Evolutionary conservation across 2,888 invertebrate genomes (phyloP).

Genomic region (Meghimatium bilineatum): DNA sequence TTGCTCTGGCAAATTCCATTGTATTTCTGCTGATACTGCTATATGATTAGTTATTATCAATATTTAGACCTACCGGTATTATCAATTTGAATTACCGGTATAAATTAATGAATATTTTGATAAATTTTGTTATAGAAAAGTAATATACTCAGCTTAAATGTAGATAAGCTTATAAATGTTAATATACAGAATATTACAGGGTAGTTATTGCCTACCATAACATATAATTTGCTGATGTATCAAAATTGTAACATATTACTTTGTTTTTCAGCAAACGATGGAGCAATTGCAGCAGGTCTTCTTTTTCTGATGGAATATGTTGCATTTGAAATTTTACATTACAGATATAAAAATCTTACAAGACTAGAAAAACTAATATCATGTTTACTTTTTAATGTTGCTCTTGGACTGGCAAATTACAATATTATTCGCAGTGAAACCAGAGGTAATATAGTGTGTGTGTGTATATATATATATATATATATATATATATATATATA

Average conservation of each 20-base stretch:
- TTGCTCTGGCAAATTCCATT: too few relatives aligned
- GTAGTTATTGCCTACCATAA: background rate
- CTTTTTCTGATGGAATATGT: conserved; percentile 40
- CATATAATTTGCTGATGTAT: background rate
- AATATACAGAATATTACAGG: too few relatives aligned
- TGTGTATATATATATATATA: background rate
- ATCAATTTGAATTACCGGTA: too few relatives aligned
- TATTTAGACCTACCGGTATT: too few relatives aligned
- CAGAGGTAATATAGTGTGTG: conserved; percentile 29
- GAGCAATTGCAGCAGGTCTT: conserved; percentile 39
- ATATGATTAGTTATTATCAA: too few relatives aligned
- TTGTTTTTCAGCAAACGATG: conserved; percentile 32
- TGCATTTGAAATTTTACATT: conserved; percentile 39
- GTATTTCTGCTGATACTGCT: too few relatives aligned
- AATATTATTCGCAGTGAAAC: conserved; percentile 34
- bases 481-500: background rate
- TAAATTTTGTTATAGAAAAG: too few relatives aligned
- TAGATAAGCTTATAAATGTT: too few relatives aligned
- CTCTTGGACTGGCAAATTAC: conserved; percentile 39
- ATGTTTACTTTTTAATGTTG: conserved; percentile 33
- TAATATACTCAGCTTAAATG: too few relatives aligned
- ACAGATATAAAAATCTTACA: background rate
- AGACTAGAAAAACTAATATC: background rate
- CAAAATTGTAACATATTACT: background rate
- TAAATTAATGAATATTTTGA: too few relatives aligned